A percentile compares a stretch with the other conserved stretches of the same genome.
phyloP scores from a whole-genome alignment of 2,888 invertebrate genomes.

The Salticus scenicus region DNA sequence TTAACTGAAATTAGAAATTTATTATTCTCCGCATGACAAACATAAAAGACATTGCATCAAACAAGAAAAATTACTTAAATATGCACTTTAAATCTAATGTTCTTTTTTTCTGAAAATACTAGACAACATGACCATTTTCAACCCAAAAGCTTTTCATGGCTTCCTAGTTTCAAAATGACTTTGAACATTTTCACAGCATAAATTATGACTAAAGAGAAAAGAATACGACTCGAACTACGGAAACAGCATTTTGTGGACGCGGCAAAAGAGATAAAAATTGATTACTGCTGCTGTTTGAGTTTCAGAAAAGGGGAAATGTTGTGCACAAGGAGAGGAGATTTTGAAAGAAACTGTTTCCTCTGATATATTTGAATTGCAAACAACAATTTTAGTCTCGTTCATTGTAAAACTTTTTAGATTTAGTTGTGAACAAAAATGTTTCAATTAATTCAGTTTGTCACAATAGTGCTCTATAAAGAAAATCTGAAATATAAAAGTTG shows the following conservation, averaged over 20 bases:
- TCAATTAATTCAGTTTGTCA: not conserved
- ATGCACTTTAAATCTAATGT: no score
- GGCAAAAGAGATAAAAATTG: conserved; percentile 11
- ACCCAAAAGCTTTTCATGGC: not conserved
- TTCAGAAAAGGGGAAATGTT: not conserved
- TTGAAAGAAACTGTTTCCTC: conserved; percentile 1
- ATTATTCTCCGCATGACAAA: no score
- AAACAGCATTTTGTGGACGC: conserved; percentile 1
- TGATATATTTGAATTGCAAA: not conserved
- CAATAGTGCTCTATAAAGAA: no score
- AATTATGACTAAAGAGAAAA: conserved; percentile 3
- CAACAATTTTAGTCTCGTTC: not conserved
- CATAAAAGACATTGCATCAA: no score
- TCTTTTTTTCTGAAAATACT: not conserved
- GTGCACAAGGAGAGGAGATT: not conserved
- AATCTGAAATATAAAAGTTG: no score
- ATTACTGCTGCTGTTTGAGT: not conserved
- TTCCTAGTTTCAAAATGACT: not conserved
- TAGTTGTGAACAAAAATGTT: not conserved
- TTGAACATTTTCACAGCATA: conserved; percentile 7
- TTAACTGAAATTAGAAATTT: no score
- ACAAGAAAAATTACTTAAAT: no score
- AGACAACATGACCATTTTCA: not conserved
- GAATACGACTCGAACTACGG: not conserved
- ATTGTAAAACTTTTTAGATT: not conserved